phyloP scores from a whole-genome alignment of 2,113 vertebrate species.

The Morone saxatilis region DNA sequence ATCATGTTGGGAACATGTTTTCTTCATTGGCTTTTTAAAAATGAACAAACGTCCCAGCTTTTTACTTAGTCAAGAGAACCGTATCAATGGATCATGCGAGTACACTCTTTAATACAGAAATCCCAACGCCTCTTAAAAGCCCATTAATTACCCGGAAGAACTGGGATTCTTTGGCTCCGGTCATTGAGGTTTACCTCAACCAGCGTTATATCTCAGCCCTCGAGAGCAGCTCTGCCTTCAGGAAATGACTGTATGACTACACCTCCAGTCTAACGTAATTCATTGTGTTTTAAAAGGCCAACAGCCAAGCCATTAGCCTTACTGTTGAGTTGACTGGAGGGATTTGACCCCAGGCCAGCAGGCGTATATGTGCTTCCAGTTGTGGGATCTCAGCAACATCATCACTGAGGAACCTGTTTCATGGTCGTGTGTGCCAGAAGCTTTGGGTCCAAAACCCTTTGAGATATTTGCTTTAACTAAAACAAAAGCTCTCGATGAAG shows the following conservation, averaged over 20 bases:
- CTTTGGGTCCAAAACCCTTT: neutral
- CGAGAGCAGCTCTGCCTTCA: slow-evolving; percentile 14
- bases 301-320: neutral
- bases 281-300: slow-evolving; percentile 26
- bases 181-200: neutral
- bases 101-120: neutral
- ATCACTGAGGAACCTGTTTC: slow-evolving; percentile 18
- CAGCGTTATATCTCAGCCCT: neutral
- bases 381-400: slow-evolving; percentile 42
- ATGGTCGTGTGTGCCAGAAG: slow-evolving; percentile 19
- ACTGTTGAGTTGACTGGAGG: slow-evolving; percentile 16
- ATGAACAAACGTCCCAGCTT: neutral
- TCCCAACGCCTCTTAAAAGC: neutral
- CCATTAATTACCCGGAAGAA: slow-evolving; percentile 1
- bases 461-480: slow-evolving; percentile 26
- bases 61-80: too few relatives aligned
- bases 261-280: neutral
- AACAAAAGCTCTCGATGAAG: slow-evolving; percentile 22
- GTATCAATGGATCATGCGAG: neutral
- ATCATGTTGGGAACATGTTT: too few relatives aligned
- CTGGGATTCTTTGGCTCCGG: neutral
- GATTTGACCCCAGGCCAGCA: slow-evolving; percentile 30
- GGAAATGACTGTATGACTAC: slow-evolving; percentile 13
- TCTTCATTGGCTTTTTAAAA: too few relatives aligned
- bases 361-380: slow-evolving; percentile 23